These are phyloP conservation scores for Pantherophis alleghaniensis DNA, from an alignment of 2,797 vertebrate genomes.

Conservation along the genomic window DNA sequence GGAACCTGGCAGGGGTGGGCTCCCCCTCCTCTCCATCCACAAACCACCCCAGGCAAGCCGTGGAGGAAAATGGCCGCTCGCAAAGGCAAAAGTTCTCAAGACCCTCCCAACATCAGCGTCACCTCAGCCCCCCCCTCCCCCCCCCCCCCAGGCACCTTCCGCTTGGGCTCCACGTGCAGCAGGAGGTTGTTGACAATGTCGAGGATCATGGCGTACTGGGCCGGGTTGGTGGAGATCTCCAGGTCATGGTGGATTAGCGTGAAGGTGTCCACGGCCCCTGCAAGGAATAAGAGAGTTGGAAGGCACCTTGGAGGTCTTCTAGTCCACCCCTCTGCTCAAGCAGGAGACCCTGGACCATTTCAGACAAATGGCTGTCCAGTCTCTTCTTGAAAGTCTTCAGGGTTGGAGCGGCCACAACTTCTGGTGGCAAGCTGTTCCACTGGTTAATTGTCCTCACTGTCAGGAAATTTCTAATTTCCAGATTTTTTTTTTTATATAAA, in stretches of 20 bases:
- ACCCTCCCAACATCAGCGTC: not conserved
- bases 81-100: not conserved
- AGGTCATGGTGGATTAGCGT: conserved; percentile 97
- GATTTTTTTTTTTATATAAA: no score
- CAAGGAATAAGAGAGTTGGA: not conserved
- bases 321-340: not conserved
- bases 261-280: conserved; percentile 96
- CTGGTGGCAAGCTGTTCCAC: no score
- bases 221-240: conserved; percentile 97
- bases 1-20: not conserved
- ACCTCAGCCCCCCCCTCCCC: not conserved
- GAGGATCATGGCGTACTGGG: conserved; percentile 98
- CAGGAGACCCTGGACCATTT: not conserved
- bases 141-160: conserved; percentile 78
- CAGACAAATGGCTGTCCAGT: fast-evolving
- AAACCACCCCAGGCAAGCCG: not conserved
- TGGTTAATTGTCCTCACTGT: not conserved
- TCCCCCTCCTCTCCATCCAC: not conserved
- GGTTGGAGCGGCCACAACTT: no score
- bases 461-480: not conserved
- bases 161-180: conserved; percentile 93
- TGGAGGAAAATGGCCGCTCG: not conserved
- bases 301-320: not conserved
- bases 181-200: conserved; percentile 98
- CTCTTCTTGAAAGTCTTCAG: not conserved